Conservation (phyloP, 2,113 vertebrate genomes). For the Dipodomys stephensi region DNA sequence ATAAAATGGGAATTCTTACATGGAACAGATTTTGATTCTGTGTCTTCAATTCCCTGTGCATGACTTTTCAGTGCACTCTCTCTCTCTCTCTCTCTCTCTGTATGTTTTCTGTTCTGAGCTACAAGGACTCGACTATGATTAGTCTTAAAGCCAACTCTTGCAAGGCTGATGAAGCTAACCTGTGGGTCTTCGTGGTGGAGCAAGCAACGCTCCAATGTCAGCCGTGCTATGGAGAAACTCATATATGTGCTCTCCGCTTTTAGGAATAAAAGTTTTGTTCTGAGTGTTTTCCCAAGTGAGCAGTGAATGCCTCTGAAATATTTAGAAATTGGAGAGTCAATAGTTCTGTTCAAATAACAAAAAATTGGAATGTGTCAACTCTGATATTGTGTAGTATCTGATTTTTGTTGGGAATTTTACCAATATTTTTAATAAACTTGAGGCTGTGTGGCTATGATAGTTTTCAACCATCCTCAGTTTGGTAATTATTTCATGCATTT, state of each 20-base stretch:
- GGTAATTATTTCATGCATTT: slow-evolving; percentile 35
- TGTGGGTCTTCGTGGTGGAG: neutral
- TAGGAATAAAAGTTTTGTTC: neutral
- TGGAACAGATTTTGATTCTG: neutral
- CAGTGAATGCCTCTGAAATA: neutral
- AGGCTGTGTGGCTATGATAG: neutral
- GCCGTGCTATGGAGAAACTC: no score
- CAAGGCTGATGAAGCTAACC: no score
- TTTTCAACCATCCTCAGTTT: neutral
- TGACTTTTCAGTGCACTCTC: neutral
- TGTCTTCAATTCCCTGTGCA: neutral
- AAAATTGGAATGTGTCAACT: neutral
- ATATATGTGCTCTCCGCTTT: no score
- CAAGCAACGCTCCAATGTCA: neutral
- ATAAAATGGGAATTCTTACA: neutral
- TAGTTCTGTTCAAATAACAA: neutral
- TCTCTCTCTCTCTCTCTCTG: no score
- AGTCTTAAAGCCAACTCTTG: no score
- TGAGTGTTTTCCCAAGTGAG: neutral
- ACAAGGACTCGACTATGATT: no score
- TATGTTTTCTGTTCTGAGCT: neutral
- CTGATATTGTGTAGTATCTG: rapidly evolving
- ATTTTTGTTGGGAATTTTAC: neutral
- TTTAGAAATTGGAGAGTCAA: neutral
- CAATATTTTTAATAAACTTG: neutral